A percentile compares a stretch with the other conserved stretches of the same genome.
Evolutionary conservation across 37 sponge, comb jelly and placozoan genomes (phyloP).

Genomic region (Hexactinellida sp.): DNA sequence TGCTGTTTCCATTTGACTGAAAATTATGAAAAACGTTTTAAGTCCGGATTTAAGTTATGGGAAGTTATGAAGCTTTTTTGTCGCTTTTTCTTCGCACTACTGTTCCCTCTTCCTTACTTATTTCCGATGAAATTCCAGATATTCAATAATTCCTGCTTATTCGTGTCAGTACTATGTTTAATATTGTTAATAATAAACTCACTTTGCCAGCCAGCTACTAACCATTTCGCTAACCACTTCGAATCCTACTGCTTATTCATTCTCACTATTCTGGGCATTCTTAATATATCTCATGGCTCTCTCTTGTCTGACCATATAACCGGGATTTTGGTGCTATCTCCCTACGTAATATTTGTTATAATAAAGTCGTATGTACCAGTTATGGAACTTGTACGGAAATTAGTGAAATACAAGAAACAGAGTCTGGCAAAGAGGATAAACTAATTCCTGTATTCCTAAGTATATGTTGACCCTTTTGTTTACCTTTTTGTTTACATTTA

Average conservation of each 20-base stretch:
- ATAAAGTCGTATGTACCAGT: neutral
- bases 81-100: neutral
- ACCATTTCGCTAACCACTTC: neutral
- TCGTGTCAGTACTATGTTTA: neutral
- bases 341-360: neutral
- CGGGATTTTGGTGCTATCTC: neutral
- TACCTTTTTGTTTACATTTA: too few relatives aligned
- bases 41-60: neutral
- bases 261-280: neutral
- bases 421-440: too few relatives aligned
- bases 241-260: neutral
- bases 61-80: slow-evolving; percentile 7
- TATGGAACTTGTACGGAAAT: neutral
- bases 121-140: neutral
- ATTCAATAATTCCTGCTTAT: neutral
- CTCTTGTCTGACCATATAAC: neutral
- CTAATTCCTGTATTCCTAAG: too few relatives aligned
- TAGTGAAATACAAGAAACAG: too few relatives aligned
- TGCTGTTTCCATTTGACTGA: neutral
- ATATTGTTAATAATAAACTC: neutral
- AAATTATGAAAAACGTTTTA: slow-evolving; percentile 8
- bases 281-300: neutral
- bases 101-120: neutral
- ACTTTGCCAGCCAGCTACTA: neutral
- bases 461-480: too few relatives aligned